Base-by-base conservation (phyloP, 2,797 vertebrate species). In the Onychomys torridus region DNA sequence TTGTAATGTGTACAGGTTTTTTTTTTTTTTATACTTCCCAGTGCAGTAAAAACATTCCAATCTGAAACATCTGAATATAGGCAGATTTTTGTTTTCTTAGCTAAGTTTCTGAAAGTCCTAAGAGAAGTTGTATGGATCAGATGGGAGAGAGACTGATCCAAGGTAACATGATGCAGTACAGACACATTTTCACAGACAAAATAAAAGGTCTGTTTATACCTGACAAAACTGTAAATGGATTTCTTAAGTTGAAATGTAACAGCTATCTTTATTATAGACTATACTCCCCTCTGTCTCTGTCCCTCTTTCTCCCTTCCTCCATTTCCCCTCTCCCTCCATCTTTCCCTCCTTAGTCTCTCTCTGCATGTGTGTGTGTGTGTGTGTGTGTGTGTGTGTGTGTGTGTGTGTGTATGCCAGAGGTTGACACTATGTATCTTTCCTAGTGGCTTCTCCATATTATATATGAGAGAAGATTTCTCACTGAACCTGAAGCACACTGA, bases 101-200 rank as follows among this genome's bases (percentile, higher is more conserved):
- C 21, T 83, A 94, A 79, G 10, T 37, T 10, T 90, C 34, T 78
- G 55, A 95, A 90, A 32, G 77, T 90, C 61, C 67, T 59, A n/a
- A 75, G 55, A 12, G 27, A 78, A 86, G 34, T 82, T 77, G 61
- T 73, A 32, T 71, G 27, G 63, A 76, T 93, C 57, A 79, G n/a
- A 78, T 92, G 14, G 59, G 23, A 84, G 5, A 91, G 25, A 95
- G 32, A 91, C 61, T 77, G 25, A 73, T 94, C 21, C 69, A 46
- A 46, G 75, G 2, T 85, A 91, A 86, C 43, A 71, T 27, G 29
- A 25, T 65, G 40, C 86, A 59, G 23, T 76, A 65, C 21, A 49
- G 65, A 79, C n/a, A 59, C 25, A 40, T 94, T 95, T 34, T 92
- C 79, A 65, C 40, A 91, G 59, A n/a, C 79, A 93, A 96, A 95